phyloP scores from a whole-genome alignment of 2,113 vertebrate genomes.

The Smithornis capensis region DNA sequence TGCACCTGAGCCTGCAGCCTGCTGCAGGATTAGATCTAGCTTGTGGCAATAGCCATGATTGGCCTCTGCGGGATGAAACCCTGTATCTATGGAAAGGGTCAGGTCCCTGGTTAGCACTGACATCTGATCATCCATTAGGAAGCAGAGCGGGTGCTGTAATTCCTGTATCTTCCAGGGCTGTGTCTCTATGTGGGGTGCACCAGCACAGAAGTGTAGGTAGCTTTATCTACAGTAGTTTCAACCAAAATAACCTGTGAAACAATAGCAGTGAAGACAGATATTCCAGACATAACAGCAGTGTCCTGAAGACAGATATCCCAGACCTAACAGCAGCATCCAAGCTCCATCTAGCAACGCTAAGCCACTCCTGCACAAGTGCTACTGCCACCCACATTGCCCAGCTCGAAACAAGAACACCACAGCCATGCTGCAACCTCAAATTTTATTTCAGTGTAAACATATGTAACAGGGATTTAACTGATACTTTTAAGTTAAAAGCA shows the following conservation, averaged over 20 bases:
- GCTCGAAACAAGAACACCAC: neutral
- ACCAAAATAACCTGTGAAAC: neutral
- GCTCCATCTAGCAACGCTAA: neutral
- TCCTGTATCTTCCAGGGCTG: neutral
- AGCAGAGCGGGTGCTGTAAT: neutral
- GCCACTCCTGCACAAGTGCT: neutral
- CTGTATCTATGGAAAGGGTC: neutral
- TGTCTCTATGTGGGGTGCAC: neutral
- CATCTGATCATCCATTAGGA: neutral
- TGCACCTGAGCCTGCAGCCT: neutral
- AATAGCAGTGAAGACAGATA: neutral
- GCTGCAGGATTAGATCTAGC: neutral
- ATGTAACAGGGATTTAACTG: neutral
- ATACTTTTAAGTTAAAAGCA: neutral
- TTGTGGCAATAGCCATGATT: neutral
- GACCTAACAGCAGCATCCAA: neutral
- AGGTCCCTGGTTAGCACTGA: neutral
- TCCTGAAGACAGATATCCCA: neutral
- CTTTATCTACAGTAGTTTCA: slow-evolving; percentile 54
- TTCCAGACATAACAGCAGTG: neutral
- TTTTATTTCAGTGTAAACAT: neutral
- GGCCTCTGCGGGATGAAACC: neutral
- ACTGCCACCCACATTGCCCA: rapidly evolving
- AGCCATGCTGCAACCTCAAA: neutral
- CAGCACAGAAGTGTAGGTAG: neutral